Conservation (phyloP, 2,797 vertebrate genomes). For the Geotrypetes seraphini region DNA sequence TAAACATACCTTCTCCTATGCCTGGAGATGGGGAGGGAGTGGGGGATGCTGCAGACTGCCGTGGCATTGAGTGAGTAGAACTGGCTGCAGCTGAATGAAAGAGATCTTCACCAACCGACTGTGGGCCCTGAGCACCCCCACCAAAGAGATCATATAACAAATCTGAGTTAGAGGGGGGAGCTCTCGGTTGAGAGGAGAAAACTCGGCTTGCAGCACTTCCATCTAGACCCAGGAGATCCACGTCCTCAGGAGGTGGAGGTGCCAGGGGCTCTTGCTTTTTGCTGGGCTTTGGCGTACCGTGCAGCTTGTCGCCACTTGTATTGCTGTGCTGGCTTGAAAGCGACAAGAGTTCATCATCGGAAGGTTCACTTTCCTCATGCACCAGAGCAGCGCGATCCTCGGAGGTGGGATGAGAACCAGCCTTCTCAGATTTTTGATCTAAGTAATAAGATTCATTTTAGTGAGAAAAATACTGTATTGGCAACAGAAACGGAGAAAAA, state of each 20-base stretch:
- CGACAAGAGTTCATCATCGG: slow-evolving; percentile 94
- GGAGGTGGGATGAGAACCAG: slow-evolving; percentile 54
- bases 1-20: slow-evolving; percentile 63
- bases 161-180: slow-evolving; percentile 71
- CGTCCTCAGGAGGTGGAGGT: slow-evolving; percentile 56
- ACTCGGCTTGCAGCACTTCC: slow-evolving; percentile 55
- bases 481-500: too few relatives aligned
- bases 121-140: slow-evolving; percentile 38
- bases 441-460: slow-evolving; percentile 21
- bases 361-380: slow-evolving; percentile 88
- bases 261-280: slow-evolving; percentile 54
- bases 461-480: too few relatives aligned
- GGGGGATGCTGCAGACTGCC: slow-evolving; percentile 63
- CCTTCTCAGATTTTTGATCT: slow-evolving; percentile 67
- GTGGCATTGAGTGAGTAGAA: slow-evolving; percentile 83
- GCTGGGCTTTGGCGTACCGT: slow-evolving; percentile 44
- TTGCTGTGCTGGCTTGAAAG: slow-evolving; percentile 87
- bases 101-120: slow-evolving; percentile 45
- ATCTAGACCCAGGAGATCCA: slow-evolving; percentile 83
- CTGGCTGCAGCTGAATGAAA: slow-evolving; percentile 56
- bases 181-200: slow-evolving; percentile 46
- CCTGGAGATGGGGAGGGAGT: slow-evolving; percentile 76
- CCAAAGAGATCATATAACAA: slow-evolving; percentile 87
- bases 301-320: slow-evolving; percentile 59
- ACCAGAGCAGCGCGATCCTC: slow-evolving; percentile 73